phyloP scores from a whole-genome alignment of 2,113 vertebrate species.

The Hymenochirus boettgeri region DNA sequence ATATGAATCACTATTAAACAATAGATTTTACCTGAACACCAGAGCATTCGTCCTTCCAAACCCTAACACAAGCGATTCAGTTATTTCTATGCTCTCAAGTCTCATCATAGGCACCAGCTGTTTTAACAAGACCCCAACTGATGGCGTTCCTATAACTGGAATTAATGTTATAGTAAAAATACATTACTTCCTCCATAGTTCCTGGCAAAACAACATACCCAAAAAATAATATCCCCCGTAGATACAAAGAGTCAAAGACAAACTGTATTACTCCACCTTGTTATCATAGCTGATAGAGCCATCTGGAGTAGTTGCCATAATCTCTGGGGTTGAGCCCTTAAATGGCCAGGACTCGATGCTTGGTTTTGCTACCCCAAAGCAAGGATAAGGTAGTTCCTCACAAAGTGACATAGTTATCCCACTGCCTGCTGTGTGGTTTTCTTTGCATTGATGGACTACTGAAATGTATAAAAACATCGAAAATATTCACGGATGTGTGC shows the following conservation, averaged over 20 bases:
- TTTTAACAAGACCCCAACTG: conserved; percentile 89
- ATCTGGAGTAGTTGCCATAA: conserved; percentile 91
- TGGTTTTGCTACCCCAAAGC: conserved; percentile 92
- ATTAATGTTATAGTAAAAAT: no score
- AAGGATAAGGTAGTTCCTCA: conserved; percentile 98
- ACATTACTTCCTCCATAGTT: no score
- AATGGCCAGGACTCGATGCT: conserved; percentile 97
- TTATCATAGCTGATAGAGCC: conserved; percentile 93
- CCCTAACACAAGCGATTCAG: conserved; percentile 91
- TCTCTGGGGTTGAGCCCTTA: conserved; percentile 92
- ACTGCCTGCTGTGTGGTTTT: conserved; percentile 84
- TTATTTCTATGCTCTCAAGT: conserved; percentile 95
- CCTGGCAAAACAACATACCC: no score
- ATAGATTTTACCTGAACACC: conserved; percentile 98
- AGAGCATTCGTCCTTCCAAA: conserved; percentile 96
- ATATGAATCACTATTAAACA: no score
- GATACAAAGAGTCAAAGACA: no score
- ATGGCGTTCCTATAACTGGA: conserved; percentile 94
- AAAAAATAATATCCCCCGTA: no score
- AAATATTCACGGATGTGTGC: no score
- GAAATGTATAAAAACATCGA: conserved; percentile 38
- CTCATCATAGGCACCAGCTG: conserved; percentile 96
- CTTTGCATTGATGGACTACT: conserved; percentile 95
- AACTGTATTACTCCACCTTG: conserved; percentile 58
- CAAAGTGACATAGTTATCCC: conserved; percentile 89